phyloP scores from a whole-genome alignment of 2,888 invertebrate species.

The Neuroscelio doddi region DNA sequence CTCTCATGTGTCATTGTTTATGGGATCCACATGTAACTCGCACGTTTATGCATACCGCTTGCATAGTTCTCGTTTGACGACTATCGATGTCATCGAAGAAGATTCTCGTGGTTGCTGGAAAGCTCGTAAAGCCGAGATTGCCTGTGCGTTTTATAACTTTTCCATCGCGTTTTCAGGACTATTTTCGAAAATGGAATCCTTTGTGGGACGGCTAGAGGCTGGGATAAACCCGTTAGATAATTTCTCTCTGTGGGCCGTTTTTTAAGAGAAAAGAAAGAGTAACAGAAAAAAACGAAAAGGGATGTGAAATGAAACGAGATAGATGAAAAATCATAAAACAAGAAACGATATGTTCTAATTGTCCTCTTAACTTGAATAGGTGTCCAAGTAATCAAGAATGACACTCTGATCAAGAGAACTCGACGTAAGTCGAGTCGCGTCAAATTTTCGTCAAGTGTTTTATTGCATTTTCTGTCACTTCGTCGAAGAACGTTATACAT shows the following conservation, averaged over 20 bases:
- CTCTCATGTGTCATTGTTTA: too few relatives aligned
- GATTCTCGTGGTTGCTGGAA: slow-evolving; percentile 20
- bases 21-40: slow-evolving; percentile 27
- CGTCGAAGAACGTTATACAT: not conserved
- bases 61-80: slow-evolving; percentile 9
- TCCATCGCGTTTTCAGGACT: slow-evolving; percentile 63
- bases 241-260: not conserved
- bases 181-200: slow-evolving; percentile 67
- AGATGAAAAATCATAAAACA: too few relatives aligned
- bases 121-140: slow-evolving; percentile 65
- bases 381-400: too few relatives aligned
- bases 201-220: slow-evolving; percentile 32
- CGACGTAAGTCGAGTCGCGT: too few relatives aligned
- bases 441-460: not conserved
- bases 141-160: slow-evolving; percentile 62
- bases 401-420: too few relatives aligned
- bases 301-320: too few relatives aligned
- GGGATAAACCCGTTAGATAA: not conserved
- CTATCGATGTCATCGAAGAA: slow-evolving; percentile 17
- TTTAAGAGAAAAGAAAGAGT: not conserved
- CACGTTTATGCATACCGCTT: slow-evolving; percentile 19
- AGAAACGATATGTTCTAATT: too few relatives aligned
- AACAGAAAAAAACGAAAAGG: not conserved
- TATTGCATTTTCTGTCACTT: not conserved
- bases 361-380: too few relatives aligned